Percentiles rank a stretch among this genome's conserved stretches.
phyloP scores from a whole-genome alignment of 2,113 vertebrate species.

The Syrmaticus mikado region DNA sequence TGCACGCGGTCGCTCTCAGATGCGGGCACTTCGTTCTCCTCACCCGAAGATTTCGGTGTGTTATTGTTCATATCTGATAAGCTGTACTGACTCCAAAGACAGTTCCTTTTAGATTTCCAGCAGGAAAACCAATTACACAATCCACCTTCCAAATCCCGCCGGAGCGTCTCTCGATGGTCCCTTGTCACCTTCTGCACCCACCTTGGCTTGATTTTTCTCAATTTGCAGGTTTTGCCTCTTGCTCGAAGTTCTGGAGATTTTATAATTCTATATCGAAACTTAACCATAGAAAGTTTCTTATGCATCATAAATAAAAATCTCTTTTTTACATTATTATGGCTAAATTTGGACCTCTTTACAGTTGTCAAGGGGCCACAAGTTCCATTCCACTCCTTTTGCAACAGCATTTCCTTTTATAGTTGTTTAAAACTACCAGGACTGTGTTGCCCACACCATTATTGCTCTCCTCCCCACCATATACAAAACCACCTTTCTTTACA shows the following conservation, averaged over 20 bases:
- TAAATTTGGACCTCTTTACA: conserved; percentile 75
- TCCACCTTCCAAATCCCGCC: conserved; percentile 49
- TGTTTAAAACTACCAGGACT: conserved; percentile 69
- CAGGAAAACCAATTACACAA: conserved; percentile 57
- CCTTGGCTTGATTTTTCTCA: conserved; percentile 74
- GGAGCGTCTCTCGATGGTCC: conserved; percentile 67
- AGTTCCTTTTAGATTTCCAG: conserved; percentile 64
- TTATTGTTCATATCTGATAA: conserved; percentile 81
- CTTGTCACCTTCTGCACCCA: conserved; percentile 75
- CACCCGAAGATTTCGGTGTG: conserved; percentile 43
- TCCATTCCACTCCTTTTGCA: conserved; percentile 70
- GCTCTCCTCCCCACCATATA: not conserved
- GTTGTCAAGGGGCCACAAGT: conserved; percentile 65
- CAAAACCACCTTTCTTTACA: conserved; percentile 55
- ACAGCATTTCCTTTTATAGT: conserved; percentile 74
- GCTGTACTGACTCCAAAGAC: conserved; percentile 46
- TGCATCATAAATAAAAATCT: conserved; percentile 83
- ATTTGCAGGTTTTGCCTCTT: conserved; percentile 77
- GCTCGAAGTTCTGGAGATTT: conserved; percentile 76
- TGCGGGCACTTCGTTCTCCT: conserved; percentile 41
- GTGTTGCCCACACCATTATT: conserved; percentile 53
- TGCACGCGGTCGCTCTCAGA: conserved; percentile 38
- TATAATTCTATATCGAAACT: conserved; percentile 77
- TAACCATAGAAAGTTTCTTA: conserved; percentile 83
- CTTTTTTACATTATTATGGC: conserved; percentile 76